Evolutionary conservation across 2,113 vertebrate genomes (phyloP).

Genomic region (Poicephalus meyeri): DNA sequence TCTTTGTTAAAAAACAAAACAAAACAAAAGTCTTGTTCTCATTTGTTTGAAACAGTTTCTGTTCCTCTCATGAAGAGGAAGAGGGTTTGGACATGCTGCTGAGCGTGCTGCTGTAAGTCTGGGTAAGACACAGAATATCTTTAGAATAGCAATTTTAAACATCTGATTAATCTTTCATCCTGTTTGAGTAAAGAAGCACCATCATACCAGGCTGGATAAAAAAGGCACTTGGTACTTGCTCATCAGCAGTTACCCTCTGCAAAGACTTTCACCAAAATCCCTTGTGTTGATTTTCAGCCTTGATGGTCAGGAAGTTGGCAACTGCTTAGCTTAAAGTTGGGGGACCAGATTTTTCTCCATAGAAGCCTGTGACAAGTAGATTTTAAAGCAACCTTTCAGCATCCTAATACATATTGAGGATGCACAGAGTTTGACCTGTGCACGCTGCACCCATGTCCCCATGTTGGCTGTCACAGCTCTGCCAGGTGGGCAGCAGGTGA

Average conservation of each 20-base stretch:
- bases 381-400: background rate
- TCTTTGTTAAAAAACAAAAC: slow-evolving; percentile 6
- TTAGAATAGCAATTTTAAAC: slow-evolving; percentile 38
- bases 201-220: background rate
- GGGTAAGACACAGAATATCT: background rate
- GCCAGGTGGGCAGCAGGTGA: rapidly evolving
- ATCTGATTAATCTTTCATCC: slow-evolving; percentile 19
- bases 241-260: background rate
- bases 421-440: rapidly evolving
- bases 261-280: background rate
- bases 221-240: rapidly evolving
- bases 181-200: background rate
- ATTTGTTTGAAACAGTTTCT: slow-evolving; percentile 43
- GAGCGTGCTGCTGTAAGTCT: background rate
- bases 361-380: background rate
- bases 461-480: rapidly evolving
- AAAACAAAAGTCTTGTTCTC: slow-evolving; percentile 6
- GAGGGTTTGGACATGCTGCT: background rate
- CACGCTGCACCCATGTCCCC: rapidly evolving
- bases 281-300: background rate
- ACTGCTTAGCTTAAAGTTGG: background rate
- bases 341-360: background rate
- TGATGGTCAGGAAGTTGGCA: background rate
- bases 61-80: slow-evolving; percentile 33
- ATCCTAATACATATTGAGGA: rapidly evolving